phyloP scores from a whole-genome alignment of 2,888 invertebrate genomes.

The Rhingia campestris region DNA sequence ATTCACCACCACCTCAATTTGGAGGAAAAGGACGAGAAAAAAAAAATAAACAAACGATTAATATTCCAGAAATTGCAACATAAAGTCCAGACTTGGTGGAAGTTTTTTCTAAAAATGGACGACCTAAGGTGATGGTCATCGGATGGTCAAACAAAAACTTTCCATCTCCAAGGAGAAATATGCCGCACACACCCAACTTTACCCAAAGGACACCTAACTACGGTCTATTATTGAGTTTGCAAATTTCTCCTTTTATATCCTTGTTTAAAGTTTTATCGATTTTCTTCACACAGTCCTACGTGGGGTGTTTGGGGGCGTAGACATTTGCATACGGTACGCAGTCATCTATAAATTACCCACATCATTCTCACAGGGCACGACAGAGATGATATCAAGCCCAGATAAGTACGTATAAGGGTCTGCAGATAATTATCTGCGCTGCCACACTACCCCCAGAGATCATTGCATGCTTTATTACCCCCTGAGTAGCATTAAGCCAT shows the following conservation, averaged over 20 bases:
- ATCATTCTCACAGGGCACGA: slow-evolving; percentile 37
- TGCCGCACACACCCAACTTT: slow-evolving; percentile 6
- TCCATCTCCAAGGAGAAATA: background rate
- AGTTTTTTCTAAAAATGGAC: slow-evolving; percentile 17
- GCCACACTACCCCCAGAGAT: slow-evolving; percentile 42
- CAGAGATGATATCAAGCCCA: slow-evolving; percentile 47
- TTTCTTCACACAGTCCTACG: slow-evolving; percentile 18
- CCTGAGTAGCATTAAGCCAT: slow-evolving; percentile 42
- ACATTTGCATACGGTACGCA: slow-evolving; percentile 61
- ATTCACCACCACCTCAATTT: slow-evolving; percentile 50
- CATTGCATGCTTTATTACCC: slow-evolving; percentile 70
- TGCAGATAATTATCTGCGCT: slow-evolving; percentile 68
- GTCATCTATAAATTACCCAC: slow-evolving; percentile 64
- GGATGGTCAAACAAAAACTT: slow-evolving; percentile 3
- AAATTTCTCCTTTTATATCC: slow-evolving; percentile 20
- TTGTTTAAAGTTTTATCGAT: slow-evolving; percentile 61
- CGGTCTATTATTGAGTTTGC: slow-evolving; percentile 47
- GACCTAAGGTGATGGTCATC: slow-evolving; percentile 31
- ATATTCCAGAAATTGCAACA: slow-evolving; percentile 57
- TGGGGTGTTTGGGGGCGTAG: background rate
- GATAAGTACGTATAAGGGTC: slow-evolving; percentile 40
- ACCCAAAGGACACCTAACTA: background rate
- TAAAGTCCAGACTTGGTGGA: slow-evolving; percentile 47
- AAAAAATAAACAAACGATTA: slow-evolving; percentile 39
- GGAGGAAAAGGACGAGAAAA: background rate